Percentiles rank a stretch among this genome's conserved stretches.
Conservation (phyloP, 2,797 vertebrate species). For the Streptopelia turtur region DNA sequence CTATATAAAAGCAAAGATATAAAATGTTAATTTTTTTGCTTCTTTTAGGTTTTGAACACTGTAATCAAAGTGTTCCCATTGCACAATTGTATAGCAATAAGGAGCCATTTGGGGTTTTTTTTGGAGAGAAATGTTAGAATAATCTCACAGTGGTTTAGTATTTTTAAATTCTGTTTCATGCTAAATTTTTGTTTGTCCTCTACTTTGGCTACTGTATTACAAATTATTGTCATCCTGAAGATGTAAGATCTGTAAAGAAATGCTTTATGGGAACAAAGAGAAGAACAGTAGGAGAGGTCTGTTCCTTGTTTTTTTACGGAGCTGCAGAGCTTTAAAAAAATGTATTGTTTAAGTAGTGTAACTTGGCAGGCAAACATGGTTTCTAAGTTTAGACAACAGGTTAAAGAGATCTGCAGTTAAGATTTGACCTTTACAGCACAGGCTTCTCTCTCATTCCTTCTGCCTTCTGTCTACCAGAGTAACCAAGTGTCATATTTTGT, state of each 20-base stretch:
- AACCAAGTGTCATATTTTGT: background rate
- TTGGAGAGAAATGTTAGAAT: background rate
- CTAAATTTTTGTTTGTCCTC: background rate
- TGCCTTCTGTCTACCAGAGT: background rate
- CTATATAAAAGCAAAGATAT: background rate
- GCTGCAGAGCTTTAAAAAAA: background rate
- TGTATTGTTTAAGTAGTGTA: background rate
- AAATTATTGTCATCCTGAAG: background rate
- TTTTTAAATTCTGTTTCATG: background rate
- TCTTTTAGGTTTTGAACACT: background rate
- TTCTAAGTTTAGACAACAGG: background rate
- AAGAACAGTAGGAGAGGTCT: background rate
- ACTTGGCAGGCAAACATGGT: background rate
- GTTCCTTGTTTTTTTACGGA: background rate
- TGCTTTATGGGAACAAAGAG: background rate
- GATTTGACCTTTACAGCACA: constrained; percentile 2
- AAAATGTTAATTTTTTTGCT: background rate
- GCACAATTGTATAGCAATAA: background rate
- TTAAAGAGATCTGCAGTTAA: background rate
- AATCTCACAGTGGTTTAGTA: background rate
- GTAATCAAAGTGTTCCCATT: background rate
- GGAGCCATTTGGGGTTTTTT: background rate
- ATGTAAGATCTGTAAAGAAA: background rate
- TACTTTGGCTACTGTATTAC: background rate
- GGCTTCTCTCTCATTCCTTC: background rate